Percentiles rank a stretch among this genome's conserved stretches.
phyloP scores from a whole-genome alignment of 2,888 invertebrate species.

The Rhagium mordax region DNA sequence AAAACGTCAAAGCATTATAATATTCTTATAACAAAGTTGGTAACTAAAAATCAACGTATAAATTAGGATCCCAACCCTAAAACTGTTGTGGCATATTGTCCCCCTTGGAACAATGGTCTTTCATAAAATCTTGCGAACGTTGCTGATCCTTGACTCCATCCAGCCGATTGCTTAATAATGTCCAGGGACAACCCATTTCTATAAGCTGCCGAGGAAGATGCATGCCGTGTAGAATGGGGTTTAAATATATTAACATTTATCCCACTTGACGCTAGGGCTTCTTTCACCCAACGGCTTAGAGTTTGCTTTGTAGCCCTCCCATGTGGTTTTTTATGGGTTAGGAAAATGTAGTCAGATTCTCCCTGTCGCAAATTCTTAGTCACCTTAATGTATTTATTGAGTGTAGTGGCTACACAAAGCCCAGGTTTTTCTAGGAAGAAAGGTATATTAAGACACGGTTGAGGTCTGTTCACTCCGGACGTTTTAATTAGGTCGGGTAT shows the following conservation, averaged over 20 bases:
- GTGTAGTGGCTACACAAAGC: constrained; percentile 40
- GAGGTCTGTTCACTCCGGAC: constrained; percentile 28
- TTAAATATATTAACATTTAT: constrained; percentile 48
- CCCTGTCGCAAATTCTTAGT: constrained; percentile 21
- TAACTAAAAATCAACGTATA: no score
- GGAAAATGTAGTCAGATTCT: constrained; percentile 35
- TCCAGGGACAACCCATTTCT: constrained; percentile 49
- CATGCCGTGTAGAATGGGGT: constrained; percentile 53
- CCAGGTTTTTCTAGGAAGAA: constrained; percentile 37
- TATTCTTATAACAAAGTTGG: no score
- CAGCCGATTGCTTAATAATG: constrained; percentile 46
- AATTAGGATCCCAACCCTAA: no score
- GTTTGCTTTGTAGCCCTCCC: constrained; percentile 45
- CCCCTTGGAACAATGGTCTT: no score
- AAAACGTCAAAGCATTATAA: no score
- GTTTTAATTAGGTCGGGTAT: constrained; percentile 50
- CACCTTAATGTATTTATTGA: constrained; percentile 38
- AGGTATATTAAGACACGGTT: constrained; percentile 42
- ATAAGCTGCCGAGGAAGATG: constrained; percentile 51
- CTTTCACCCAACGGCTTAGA: constrained; percentile 51
- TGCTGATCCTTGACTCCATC: constrained; percentile 46
- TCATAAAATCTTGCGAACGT: constrained; percentile 52
- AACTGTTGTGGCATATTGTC: no score
- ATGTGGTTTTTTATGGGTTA: constrained; percentile 49
- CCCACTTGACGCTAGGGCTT: constrained; percentile 40